A percentile compares a stretch with the other conserved stretches of the same genome.
These are phyloP conservation scores for Xestia ashworthii DNA, from an alignment of 2,888 invertebrate species.

Conservation along the genomic window DNA sequence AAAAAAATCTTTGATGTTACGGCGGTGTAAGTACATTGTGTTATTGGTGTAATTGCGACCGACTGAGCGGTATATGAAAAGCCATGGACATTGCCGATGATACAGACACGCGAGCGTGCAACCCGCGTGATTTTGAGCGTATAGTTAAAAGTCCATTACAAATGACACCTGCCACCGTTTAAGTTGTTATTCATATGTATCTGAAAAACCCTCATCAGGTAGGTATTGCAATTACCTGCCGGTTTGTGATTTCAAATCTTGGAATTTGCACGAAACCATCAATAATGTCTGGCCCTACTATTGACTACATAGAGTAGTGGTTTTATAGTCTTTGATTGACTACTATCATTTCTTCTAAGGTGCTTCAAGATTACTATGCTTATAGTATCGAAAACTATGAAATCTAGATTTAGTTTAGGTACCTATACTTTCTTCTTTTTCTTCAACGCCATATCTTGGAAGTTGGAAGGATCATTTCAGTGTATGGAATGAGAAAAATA, in stretches of 20 bases:
- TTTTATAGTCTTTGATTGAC: no score
- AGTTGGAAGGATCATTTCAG: no score
- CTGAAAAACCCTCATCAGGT: not conserved
- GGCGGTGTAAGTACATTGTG: no score
- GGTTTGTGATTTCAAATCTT: constrained; percentile 2
- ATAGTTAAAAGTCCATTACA: not conserved
- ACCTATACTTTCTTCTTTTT: not conserved
- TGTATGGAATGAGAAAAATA: no score
- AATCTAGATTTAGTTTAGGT: not conserved
- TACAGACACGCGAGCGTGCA: not conserved
- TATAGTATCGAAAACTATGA: not conserved
- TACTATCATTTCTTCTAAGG: not conserved
- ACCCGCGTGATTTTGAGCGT: not conserved
- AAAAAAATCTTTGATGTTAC: no score
- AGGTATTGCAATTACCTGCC: not conserved
- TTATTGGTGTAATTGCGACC: no score
- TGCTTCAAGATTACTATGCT: not conserved
- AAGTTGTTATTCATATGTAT: not conserved
- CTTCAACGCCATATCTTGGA: no score
- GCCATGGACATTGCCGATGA: not conserved
- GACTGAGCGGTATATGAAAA: not conserved
- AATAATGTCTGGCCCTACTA: not conserved
- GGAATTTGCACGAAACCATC: not conserved
- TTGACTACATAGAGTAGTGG: no score
- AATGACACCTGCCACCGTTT: not conserved